Evolutionary conservation across 30 jellyfish, hydroid and myxozoan species (phyloP), one percentile per base, ranked within the genome.

Genomic region (Turritopsis rubra): DNA sequence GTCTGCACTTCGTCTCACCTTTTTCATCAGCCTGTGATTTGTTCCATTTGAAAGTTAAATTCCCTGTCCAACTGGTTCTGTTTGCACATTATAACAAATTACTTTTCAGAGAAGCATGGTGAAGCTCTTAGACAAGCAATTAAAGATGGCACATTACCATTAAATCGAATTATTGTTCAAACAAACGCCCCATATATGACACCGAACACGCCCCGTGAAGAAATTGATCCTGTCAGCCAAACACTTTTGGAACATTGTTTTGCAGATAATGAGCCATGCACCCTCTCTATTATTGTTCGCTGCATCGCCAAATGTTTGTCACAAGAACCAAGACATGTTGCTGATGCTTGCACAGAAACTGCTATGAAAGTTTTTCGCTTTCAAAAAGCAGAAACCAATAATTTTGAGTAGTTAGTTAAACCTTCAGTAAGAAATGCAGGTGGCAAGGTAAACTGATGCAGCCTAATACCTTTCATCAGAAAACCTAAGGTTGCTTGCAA

Each of bases 101-200:
- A 81, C 41, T 83, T 79, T 53, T 25, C 85, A 91, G 97, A 91
- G 80, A 91, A 91, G 73, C 81, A 83, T 85, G 97, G 97, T 52
- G 74, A 84, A 78, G 75, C 81, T 54, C 86, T 91, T 1, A 90
- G 97, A 19, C 91, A 87, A 19, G 97, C 97, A 0, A 79, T 91
- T 54, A 77, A 82, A 83, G 94, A 81, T 84, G 97, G 97, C 0
- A 89, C 87, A 27, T 81, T 87, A 41, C 97, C 97, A 21, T 84
- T 91, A 1, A 91, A 87, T 68, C 83, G 88, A 83, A 87, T 91
- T 60, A 84, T 91, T 23, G 89, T 91, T 66, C 97, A 91, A 73
- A 91, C 96, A 52, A 89, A 87, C 81, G 94, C 97, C 52, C 97
- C 97, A 52, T 91, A 91, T 96, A 91, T 91, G 97, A 87, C 93